Evolutionary conservation across 2,888 invertebrate species (phyloP), one percentile per base, ranked within the genome.

Genomic region (Xylophagus ater): DNA sequence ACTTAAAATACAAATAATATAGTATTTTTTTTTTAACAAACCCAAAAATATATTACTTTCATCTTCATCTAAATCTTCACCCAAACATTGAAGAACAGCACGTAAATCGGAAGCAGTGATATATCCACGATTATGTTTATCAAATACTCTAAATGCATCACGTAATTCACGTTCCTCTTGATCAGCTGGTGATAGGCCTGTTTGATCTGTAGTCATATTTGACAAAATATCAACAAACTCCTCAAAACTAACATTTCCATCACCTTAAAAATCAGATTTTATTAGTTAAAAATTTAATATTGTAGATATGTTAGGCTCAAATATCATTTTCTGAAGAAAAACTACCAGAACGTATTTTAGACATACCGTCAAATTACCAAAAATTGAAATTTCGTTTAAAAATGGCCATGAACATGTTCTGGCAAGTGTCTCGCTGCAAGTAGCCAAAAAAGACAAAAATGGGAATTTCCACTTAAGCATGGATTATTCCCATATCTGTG

Each of bases 81-180:
- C 89, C 41, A 89, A 67, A 59, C 89, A 89, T 61, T 88, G 88
- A 43, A 89, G 66, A 6, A 89, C 89, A 0, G 88, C 88, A 47
- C 88, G 68, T 45, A 89, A 68, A 59, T 89, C 89, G 0, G 87
- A 87, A 3, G 88, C 87, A 35, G 87, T 87, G 53, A 89, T 89
- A 59, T 87, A 89, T 1, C 89, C 88, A 18, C 88, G 73, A 65
- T 88, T 88, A 56, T 88, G 88, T 54, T 89, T 89, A 60, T 89
- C 89, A 56, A 89, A 89, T 13, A 88, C 88, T 47, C 87, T 70
- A 64, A 89, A 88, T 6, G 88, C 88, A 57, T 89, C 89, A 15
- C 87, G 67, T 8, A 86, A 64, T 53, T 86, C 86, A 41, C 84
- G 74, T 55, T 86, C 85, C 58, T 86, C 86, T 55, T 86, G 82